Evolutionary conservation across 2,888 invertebrate genomes (phyloP).

Genomic region (Protophormia terraenovae): DNA sequence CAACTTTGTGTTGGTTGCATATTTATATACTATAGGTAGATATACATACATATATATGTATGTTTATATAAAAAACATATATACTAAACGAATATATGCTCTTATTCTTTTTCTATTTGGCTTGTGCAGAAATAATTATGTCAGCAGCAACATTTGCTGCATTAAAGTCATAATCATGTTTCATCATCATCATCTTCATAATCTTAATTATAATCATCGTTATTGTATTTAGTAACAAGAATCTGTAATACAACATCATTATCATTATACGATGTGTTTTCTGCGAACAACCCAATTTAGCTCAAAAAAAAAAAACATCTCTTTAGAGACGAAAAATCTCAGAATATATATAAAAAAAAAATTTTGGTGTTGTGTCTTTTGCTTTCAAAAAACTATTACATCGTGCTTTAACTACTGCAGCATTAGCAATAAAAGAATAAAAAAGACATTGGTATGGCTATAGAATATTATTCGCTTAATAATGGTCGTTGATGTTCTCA

Average conservation of each 20-base stretch:
- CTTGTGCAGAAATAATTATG: constrained; percentile 70
- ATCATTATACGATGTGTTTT: background rate
- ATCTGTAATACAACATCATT: background rate
- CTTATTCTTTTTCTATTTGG: constrained; percentile 35
- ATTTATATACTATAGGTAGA: background rate
- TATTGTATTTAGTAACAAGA: background rate
- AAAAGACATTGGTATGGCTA: constrained; percentile 1
- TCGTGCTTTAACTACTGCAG: constrained; percentile 10
- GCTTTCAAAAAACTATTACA: background rate
- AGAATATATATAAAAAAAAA: background rate
- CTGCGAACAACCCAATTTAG: constrained; percentile 8
- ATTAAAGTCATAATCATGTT: constrained; percentile 29
- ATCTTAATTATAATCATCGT: background rate
- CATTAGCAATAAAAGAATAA: background rate
- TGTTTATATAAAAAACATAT: background rate
- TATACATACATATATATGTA: background rate
- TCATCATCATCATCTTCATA: constrained; percentile 12
- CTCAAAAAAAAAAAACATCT: constrained; percentile 7
- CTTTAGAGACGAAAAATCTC: constrained; percentile 41
- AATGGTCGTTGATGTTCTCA: background rate
- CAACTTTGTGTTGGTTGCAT: constrained; percentile 4
- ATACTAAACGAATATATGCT: background rate
- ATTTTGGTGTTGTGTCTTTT: background rate
- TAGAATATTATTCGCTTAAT: constrained; percentile 31
- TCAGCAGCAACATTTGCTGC: constrained; percentile 74